Conservation (phyloP, 2,113 vertebrate species). For the Mus pahari region DNA sequence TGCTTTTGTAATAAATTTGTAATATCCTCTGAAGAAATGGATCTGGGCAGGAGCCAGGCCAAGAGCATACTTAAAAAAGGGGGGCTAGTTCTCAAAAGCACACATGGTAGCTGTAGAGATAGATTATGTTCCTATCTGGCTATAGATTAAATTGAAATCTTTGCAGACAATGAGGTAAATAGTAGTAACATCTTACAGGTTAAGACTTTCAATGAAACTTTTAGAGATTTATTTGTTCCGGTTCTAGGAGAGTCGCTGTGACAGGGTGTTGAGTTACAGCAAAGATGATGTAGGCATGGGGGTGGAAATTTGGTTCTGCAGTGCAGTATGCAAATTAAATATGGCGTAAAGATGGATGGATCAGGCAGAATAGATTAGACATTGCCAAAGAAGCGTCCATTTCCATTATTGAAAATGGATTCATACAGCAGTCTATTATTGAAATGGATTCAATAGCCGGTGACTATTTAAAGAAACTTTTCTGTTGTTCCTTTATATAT, state of each 20-base stretch:
- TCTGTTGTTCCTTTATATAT: background rate
- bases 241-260: background rate
- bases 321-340: background rate
- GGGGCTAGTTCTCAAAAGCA: constrained; percentile 58
- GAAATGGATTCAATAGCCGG: background rate
- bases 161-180: constrained; percentile 60
- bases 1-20: constrained; percentile 69
- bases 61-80: constrained; percentile 61
- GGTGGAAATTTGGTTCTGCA: constrained; percentile 22
- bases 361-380: constrained; percentile 20
- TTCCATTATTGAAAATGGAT: constrained; percentile 54
- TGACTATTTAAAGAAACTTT: constrained; percentile 10
- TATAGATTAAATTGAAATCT: constrained; percentile 30
- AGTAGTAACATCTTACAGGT: constrained; percentile 1
- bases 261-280: background rate
- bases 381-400: constrained; percentile 3
- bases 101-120: constrained; percentile 32
- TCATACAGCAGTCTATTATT: background rate
- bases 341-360: background rate
- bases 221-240: constrained; percentile 29
- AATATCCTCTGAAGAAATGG: constrained; percentile 63
- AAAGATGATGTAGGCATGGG: background rate
- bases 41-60: constrained; percentile 70
- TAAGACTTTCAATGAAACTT: constrained; percentile 22
- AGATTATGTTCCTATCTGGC: constrained; percentile 26